Base-by-base conservation (phyloP, 2,113 vertebrate species). In the Limanda limanda region DNA sequence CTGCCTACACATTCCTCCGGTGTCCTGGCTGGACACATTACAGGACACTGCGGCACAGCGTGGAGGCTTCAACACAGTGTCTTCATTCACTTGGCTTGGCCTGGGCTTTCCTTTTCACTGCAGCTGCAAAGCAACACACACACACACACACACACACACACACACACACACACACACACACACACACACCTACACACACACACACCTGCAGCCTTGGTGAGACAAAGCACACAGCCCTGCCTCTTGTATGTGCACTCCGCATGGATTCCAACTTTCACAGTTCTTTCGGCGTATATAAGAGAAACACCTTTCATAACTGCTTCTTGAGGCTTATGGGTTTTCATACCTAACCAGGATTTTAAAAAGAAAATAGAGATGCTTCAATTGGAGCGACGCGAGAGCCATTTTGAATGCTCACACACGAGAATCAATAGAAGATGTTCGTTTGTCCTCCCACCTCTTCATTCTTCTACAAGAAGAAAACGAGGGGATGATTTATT, bases 71-170 rank as follows among this genome's bases (percentile, higher is more conserved):
- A 71, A 81, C 86, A 90, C 91, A 92, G 73, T 86, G 80, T 91
- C 89, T 86, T 88, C 90, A 90, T 93, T 92, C 82, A 91, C 83
- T 76, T 25, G 65, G 71, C 79, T 89, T 78, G 81, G 85, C 86
- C 75, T 47, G 10, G 60, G 67, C 58, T 66, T 69, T 83, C 48
- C 79, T 78, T 78, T 65, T 56, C 75, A 20, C 68, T 65, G 83
- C 92, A 93, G 91, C 92, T 92, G 91, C 88, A 78, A 55, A 73
- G 78, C 68, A 58, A 61, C 73, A n/a, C 67, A 68, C 77, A 27
- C 82, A 24, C 74, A 64, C 77, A 31, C 70, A 68, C 77, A 45
- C 70, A 68, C 86, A 90, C 89, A 91, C 92, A 42, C 72, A 56
- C 56, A 12, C 66, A 69, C 65, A n/a, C 66, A 61, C 58, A 57